Evolutionary conservation across 2,888 invertebrate genomes (phyloP).

Genomic region (Hemicrepidius hirtus): DNA sequence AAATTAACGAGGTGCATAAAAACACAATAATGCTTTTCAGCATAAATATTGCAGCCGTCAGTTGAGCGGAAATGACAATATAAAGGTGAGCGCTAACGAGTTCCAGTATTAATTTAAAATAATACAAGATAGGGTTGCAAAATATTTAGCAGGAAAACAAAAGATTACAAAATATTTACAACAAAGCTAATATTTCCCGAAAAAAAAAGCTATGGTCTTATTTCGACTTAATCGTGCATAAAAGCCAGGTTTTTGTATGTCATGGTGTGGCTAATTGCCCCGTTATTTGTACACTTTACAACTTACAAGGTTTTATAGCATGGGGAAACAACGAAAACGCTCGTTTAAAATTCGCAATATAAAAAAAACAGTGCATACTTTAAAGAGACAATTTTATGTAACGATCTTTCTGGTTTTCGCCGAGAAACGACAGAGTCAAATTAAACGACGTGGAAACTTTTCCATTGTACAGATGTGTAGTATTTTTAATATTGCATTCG

Average conservation of each 20-base stretch:
- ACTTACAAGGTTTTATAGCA: slow-evolving; percentile 25
- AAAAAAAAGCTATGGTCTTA: background rate
- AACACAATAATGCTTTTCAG: slow-evolving; percentile 14
- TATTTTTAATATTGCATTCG: slow-evolving; percentile 22
- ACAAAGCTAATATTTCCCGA: background rate
- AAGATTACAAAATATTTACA: too few relatives aligned
- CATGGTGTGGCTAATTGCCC: slow-evolving; percentile 20
- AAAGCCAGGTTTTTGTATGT: slow-evolving; percentile 20
- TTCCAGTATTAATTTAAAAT: background rate
- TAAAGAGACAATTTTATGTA: slow-evolving; percentile 16
- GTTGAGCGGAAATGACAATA: background rate
- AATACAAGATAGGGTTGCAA: background rate
- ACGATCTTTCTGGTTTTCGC: slow-evolving; percentile 3
- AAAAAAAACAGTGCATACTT: slow-evolving; percentile 16
- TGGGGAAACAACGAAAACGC: slow-evolving; percentile 16
- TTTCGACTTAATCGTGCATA: slow-evolving; percentile 3
- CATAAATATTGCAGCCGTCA: slow-evolving; percentile 13
- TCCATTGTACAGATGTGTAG: background rate
- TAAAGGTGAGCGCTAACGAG: background rate
- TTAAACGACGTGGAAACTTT: slow-evolving; percentile 13
- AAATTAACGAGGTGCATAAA: slow-evolving; percentile 28
- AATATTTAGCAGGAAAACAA: background rate
- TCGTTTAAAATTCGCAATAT: slow-evolving; percentile 16
- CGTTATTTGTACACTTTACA: slow-evolving; percentile 24
- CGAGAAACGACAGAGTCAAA: background rate